Percentiles rank a stretch among this genome's conserved stretches.
Evolutionary conservation across 2,797 vertebrate genomes (phyloP).

Genomic region (Anguilla megastoma): DNA sequence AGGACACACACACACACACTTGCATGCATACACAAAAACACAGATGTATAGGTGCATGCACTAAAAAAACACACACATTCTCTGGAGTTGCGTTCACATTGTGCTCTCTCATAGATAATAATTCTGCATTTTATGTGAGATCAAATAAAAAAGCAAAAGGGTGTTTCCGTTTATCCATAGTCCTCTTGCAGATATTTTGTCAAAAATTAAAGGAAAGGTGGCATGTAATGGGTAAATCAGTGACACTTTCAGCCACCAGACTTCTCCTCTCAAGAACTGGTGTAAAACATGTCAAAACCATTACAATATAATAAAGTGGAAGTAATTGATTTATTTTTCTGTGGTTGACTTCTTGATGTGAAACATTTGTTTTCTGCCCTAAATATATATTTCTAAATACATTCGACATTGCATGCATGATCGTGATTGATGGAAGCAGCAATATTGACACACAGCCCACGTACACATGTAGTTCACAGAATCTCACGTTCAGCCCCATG

Average conservation of each 20-base stretch:
- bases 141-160: neutral
- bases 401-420: neutral
- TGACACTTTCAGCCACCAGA: neutral
- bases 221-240: neutral
- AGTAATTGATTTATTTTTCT: slow-evolving; percentile 19
- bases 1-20: neutral
- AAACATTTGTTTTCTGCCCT: neutral
- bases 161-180: neutral
- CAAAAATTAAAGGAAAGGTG: slow-evolving; percentile 12
- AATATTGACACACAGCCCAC: neutral
- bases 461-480: neutral
- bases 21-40: neutral
- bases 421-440: neutral
- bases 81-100: neutral
- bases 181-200: slow-evolving; percentile 15
- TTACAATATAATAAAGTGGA: neutral
- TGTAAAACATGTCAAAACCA: neutral
- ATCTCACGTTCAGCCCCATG: neutral
- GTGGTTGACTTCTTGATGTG: neutral
- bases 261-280: neutral
- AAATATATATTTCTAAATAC: neutral
- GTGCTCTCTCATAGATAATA: slow-evolving; percentile 3
- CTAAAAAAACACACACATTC: neutral
- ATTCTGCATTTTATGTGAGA: neutral
- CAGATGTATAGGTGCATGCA: neutral